Percentiles rank a stretch among this genome's conserved stretches.
Evolutionary conservation across 1,140 invertebrate species (phyloP).

Genomic region (Anagrus nilaparvatae): DNA sequence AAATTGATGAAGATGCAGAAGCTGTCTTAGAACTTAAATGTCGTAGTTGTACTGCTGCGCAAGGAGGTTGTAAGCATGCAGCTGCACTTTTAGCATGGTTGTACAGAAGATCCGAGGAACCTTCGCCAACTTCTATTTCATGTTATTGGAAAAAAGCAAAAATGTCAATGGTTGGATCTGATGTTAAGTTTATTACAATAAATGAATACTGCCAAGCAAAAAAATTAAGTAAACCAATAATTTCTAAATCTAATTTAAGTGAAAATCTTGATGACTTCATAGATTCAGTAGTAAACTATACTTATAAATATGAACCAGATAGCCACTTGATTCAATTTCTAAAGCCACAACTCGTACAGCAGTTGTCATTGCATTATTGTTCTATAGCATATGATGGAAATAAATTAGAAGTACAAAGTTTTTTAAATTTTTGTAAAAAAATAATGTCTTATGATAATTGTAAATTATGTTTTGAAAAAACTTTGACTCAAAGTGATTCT

Average conservation of each 20-base stretch:
- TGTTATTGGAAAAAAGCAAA: conserved; percentile 30
- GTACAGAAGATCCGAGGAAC: conserved; percentile 29
- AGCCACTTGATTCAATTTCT: conserved; percentile 12
- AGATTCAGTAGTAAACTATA: too few species aligned
- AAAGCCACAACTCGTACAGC: too few species aligned
- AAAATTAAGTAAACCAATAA: background rate
- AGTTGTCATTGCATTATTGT: too few species aligned
- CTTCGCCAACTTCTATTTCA: conserved; percentile 22
- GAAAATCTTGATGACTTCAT: too few species aligned
- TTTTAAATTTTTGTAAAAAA: background rate
- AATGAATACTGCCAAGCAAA: background rate
- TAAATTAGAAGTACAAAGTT: background rate
- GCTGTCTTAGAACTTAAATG: conserved; percentile 14
- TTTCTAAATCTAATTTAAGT: too few species aligned
- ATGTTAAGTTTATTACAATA: too few species aligned
- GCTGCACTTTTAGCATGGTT: conserved; percentile 31
- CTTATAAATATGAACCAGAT: too few species aligned
- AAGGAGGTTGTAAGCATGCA: conserved; percentile 30
- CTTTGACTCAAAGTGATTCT: conserved; percentile 15
- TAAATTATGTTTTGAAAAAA: too few species aligned
- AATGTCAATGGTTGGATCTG: conserved; percentile 15
- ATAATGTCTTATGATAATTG: background rate
- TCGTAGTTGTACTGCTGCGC: conserved; percentile 20
- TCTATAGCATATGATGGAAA: too few species aligned
- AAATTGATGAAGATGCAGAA: conserved; percentile 19